Evolutionary conservation across 2,113 vertebrate genomes (phyloP), one percentile per base, ranked within the genome.

Genomic region (Ariopsis seemanni): DNA sequence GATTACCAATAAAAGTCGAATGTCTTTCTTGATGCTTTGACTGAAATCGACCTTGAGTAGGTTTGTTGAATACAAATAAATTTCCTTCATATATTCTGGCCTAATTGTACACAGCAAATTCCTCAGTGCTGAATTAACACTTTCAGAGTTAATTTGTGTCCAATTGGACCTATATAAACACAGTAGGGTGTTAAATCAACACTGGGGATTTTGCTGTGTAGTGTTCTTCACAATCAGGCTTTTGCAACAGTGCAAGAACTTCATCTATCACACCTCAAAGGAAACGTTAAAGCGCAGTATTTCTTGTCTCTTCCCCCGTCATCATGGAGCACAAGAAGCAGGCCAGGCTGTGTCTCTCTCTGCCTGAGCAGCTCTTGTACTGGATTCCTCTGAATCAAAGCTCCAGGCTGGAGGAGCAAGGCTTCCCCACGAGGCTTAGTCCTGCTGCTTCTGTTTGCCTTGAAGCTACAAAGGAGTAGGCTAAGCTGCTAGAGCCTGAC

Each of bases 311-410:
- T 53, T 78, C 30, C 7, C 4, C 17, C 12, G 42, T 34, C 55
- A 10, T 22, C 30, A 62, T 67, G 55, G 71, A 74, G 17, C 71
- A 57, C 17, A 14, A 34, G 8, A 53, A 58, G 17, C 83, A 27
- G 15, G 53, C 18, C 22, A 27, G 67, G 25, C 62, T 79, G 63
- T 58, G 57, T 71, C 60, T 87, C 2, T 79, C 15, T 34, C 53
- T 88, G 67, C 2, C 69, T 74, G 67, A 82, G 75, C 84, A 50
- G 22, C 67, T 83, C 53, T 79, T 80, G 62, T 82, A 60, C 85
- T 80, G 88, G 87, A 93, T 89, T 90, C 85, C 75, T 88, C 87
- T 82, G 91, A 94, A 94, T 94, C 92, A 93, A 91, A 94, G 92
- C 90, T 90, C 89, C 62, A 85, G 91, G 91, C 88, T 88, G 84